Percentiles rank a stretch among this genome's conserved stretches.
phyloP scores from a whole-genome alignment of 2,113 vertebrate species.

The Saimiri boliviensis region DNA sequence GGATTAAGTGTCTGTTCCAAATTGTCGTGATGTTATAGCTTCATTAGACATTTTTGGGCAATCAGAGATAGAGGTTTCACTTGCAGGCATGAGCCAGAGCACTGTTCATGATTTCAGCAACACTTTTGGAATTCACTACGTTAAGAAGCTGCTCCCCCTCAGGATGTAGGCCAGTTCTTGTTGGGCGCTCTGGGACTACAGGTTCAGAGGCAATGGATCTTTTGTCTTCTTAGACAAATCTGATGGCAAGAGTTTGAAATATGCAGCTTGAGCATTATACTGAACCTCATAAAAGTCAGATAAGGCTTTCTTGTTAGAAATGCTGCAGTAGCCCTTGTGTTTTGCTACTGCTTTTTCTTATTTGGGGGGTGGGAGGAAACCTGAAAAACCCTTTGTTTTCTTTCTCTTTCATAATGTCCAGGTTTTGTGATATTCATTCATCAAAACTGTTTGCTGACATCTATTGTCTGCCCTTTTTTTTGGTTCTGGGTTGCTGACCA shows the following conservation, averaged over 20 bases:
- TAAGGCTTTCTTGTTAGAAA: constrained; percentile 87
- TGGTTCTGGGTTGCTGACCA: constrained; percentile 90
- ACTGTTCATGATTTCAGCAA: constrained; percentile 65
- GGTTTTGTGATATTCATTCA: constrained; percentile 80
- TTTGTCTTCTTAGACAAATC: constrained; percentile 90
- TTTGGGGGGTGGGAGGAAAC: too few relatives aligned
- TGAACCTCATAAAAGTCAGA: constrained; percentile 82
- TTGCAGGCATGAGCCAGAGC: neutral
- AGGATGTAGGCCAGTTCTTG: constrained; percentile 77
- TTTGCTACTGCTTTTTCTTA: constrained; percentile 90
- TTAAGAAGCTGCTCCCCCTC: constrained; percentile 52
- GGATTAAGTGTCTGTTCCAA: constrained; percentile 72
- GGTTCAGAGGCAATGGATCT: constrained; percentile 87
- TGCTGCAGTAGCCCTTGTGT: constrained; percentile 89
- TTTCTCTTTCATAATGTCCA: constrained; percentile 88
- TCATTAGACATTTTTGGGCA: neutral
- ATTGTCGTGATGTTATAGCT: constrained; percentile 7
- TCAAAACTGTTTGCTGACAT: constrained; percentile 83
- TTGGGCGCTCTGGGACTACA: constrained; percentile 81
- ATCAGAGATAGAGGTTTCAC: neutral
- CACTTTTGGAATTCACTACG: constrained; percentile 70
- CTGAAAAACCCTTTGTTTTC: constrained; percentile 92
- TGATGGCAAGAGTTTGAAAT: constrained; percentile 82
- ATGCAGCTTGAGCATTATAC: constrained; percentile 81
- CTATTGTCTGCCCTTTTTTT: constrained; percentile 91